Conservation (phyloP, 2,113 vertebrate genomes). For the Perca fluviatilis region DNA sequence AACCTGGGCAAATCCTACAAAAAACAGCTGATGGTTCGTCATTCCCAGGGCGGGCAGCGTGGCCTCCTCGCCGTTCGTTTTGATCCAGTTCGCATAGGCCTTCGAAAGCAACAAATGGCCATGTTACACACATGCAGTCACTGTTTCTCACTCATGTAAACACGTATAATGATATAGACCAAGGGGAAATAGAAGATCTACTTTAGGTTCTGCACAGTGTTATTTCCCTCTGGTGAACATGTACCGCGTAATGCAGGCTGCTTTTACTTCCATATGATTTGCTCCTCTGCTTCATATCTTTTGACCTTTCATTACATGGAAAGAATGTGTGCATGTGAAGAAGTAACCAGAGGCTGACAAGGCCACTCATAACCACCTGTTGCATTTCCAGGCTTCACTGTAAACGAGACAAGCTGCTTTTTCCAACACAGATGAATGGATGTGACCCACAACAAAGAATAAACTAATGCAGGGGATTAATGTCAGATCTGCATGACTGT, state of each 20-base stretch:
- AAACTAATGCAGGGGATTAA: slow-evolving; percentile 21
- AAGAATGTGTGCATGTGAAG: slow-evolving; percentile 78
- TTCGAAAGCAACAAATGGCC: slow-evolving; percentile 72
- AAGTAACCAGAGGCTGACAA: slow-evolving; percentile 68
- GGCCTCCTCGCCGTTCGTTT: slow-evolving; percentile 91
- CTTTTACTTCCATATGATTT: slow-evolving; percentile 60
- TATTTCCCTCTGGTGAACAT: not conserved
- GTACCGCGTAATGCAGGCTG: not conserved
- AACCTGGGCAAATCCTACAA: slow-evolving; percentile 97
- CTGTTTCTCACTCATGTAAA: not conserved
- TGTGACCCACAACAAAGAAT: slow-evolving; percentile 19
- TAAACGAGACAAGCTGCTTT: slow-evolving; percentile 54
- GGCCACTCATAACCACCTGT: slow-evolving; percentile 76
- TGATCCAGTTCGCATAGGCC: slow-evolving; percentile 96
- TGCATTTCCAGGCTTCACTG: slow-evolving; percentile 66
- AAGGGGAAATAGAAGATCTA: not conserved
- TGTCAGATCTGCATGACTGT: not conserved
- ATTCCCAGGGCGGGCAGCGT: slow-evolving; percentile 90
- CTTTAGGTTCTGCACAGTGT: not conserved
- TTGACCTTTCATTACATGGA: slow-evolving; percentile 81
- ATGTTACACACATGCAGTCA: slow-evolving; percentile 50
- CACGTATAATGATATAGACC: not conserved
- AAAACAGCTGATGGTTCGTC: slow-evolving; percentile 97
- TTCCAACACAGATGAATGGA: slow-evolving; percentile 65
- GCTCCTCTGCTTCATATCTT: slow-evolving; percentile 62